Percentiles rank a stretch among this genome's conserved stretches.
Conservation (phyloP, 2,113 vertebrate genomes). For the Deroptyus accipitrinus region DNA sequence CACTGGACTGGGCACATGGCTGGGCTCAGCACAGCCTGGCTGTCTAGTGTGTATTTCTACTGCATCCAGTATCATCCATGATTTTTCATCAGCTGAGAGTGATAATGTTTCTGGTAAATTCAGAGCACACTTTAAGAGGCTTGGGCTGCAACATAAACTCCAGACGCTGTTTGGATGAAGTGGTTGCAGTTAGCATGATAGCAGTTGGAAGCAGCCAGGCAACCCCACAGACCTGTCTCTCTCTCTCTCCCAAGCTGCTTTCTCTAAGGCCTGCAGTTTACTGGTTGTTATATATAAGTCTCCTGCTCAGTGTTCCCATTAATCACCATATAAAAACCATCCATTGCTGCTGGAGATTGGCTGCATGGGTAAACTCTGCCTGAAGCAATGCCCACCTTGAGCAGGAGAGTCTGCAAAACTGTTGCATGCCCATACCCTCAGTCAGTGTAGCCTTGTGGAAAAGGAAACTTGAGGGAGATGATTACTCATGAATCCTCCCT, state of each 20-base stretch:
- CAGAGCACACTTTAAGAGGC: not conserved
- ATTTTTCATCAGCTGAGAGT: not conserved
- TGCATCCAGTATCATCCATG: not conserved
- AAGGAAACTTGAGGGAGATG: not conserved
- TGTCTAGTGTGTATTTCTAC: not conserved
- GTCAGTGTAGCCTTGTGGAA: not conserved
- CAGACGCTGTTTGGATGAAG: not conserved
- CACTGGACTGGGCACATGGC: not conserved
- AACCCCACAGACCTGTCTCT: not conserved
- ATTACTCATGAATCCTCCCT: not conserved
- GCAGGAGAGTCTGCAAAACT: not conserved
- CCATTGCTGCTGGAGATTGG: not conserved
- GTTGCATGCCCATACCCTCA: not conserved
- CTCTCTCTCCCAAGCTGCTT: not conserved
- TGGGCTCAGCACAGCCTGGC: not conserved
- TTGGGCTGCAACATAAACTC: not conserved
- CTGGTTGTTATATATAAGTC: not conserved
- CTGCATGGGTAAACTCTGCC: not conserved
- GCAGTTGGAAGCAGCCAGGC: not conserved
- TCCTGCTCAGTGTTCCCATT: not conserved
- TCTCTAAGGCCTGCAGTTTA: not conserved
- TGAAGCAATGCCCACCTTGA: not conserved
- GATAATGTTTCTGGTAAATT: not conserved
- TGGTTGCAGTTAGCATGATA: not conserved
- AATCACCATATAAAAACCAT: not conserved